Evolutionary conservation across 2,113 vertebrate species (phyloP).

Genomic region (Alethe diademata): DNA sequence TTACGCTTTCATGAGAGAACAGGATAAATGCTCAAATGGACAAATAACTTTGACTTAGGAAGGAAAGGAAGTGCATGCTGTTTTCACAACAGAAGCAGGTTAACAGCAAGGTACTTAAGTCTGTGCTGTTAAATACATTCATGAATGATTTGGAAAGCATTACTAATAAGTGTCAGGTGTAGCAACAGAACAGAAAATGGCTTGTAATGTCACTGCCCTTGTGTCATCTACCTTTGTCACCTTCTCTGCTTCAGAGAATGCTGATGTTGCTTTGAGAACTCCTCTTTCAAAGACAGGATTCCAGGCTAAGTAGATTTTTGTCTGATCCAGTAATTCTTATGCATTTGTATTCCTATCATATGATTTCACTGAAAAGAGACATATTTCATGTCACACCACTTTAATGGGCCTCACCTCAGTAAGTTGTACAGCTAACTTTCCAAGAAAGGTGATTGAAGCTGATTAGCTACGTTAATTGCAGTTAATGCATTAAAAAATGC

Average conservation of each 20-base stretch:
- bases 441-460: background rate
- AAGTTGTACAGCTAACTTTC: background rate
- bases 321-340: background rate
- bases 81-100: background rate
- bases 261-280: background rate
- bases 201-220: background rate
- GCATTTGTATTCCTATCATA: background rate
- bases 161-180: background rate
- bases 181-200: background rate
- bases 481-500: background rate
- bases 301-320: background rate
- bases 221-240: background rate
- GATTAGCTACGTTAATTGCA: background rate
- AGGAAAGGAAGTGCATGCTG: background rate
- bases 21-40: background rate
- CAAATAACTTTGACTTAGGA: background rate
- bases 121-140: background rate
- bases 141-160: background rate
- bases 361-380: background rate
- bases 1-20: background rate
- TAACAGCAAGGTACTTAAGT: background rate
- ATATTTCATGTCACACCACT: background rate
- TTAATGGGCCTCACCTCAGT: background rate
- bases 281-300: background rate
- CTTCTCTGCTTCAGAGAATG: background rate